These are phyloP conservation scores for Acrobasis repandana DNA, from an alignment of 2,888 invertebrate genomes.

Conservation along the genomic window DNA sequence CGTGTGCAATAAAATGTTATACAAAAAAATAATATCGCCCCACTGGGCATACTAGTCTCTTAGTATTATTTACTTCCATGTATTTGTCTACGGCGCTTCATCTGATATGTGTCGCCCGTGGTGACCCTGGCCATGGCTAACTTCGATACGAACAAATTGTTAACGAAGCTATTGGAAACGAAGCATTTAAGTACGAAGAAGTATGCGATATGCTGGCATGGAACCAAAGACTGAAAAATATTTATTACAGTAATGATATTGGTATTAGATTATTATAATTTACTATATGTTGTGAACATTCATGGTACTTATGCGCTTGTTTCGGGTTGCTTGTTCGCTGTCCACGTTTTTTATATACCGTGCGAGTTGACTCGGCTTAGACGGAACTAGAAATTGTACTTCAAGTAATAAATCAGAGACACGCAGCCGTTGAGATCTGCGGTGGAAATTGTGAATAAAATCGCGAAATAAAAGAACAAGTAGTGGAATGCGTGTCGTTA, in stretches of 20 bases:
- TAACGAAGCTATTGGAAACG: constrained; percentile 43
- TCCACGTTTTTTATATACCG: constrained; percentile 26
- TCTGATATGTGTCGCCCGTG: constrained; percentile 54
- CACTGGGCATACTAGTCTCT: constrained; percentile 53
- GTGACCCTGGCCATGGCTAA: constrained; percentile 31
- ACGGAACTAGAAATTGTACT: neutral
- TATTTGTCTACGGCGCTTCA: constrained; percentile 42
- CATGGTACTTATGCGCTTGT: constrained; percentile 37
- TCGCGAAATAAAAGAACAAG: too few relatives aligned
- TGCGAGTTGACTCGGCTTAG: neutral
- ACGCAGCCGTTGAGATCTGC: too few relatives aligned
- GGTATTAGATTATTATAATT: constrained; percentile 65
- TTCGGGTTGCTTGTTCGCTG: constrained; percentile 34
- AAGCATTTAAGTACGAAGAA: constrained; percentile 50
- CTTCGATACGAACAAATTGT: constrained; percentile 49
- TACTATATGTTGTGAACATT: constrained; percentile 43
- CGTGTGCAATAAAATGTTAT: constrained; percentile 67
- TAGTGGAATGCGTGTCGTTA: neutral
- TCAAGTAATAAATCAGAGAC: neutral
- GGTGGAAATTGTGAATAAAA: too few relatives aligned
- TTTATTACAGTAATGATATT: constrained; percentile 68
- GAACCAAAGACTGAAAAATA: constrained; percentile 77
- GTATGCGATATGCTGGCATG: constrained; percentile 66
- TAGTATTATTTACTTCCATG: constrained; percentile 46
- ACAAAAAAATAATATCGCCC: constrained; percentile 40